A percentile compares a stretch with the other conserved stretches of the same genome.
These are phyloP conservation scores for Cheumatopsyche charites DNA, from an alignment of 1,140 invertebrate species.

Conservation along the genomic window DNA sequence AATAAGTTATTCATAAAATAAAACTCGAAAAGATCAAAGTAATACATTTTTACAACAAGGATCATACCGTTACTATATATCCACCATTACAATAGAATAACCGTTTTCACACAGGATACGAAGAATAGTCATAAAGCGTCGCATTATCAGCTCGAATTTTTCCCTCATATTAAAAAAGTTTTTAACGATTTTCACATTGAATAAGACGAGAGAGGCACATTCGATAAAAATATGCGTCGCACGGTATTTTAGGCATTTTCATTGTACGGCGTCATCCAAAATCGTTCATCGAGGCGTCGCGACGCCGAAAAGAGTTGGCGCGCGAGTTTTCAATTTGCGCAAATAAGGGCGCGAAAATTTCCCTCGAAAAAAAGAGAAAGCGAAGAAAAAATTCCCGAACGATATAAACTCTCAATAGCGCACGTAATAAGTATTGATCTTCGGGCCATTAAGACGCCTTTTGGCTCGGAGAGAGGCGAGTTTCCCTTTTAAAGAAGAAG, in stretches of 20 bases:
- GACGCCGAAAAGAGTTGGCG: constrained; percentile 5
- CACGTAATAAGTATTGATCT: constrained; percentile 47
- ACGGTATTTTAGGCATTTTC: constrained; percentile 6
- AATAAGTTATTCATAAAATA: too few species aligned
- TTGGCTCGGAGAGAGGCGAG: constrained; percentile 39
- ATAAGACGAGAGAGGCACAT: too few species aligned
- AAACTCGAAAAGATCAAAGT: too few species aligned
- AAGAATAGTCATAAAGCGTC: too few species aligned
- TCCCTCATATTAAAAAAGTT: too few species aligned
- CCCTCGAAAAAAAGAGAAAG: too few species aligned
- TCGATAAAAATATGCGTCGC: background rate
- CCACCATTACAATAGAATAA: too few species aligned
- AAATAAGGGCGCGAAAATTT: constrained; percentile 22
- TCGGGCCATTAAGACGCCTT: constrained; percentile 44
- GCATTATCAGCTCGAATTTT: too few species aligned
- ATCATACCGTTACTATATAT: too few species aligned
- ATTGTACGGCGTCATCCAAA: background rate
- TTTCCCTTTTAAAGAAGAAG: constrained; percentile 44
- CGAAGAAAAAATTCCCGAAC: constrained; percentile 11
- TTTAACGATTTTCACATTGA: too few species aligned
- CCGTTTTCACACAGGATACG: too few species aligned
- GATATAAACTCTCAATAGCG: constrained; percentile 39
- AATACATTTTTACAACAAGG: too few species aligned
- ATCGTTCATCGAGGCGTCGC: background rate
- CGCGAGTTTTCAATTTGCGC: constrained; percentile 19